phyloP scores from a whole-genome alignment of 2,888 invertebrate genomes.

The Drosophila austrosaltans region DNA sequence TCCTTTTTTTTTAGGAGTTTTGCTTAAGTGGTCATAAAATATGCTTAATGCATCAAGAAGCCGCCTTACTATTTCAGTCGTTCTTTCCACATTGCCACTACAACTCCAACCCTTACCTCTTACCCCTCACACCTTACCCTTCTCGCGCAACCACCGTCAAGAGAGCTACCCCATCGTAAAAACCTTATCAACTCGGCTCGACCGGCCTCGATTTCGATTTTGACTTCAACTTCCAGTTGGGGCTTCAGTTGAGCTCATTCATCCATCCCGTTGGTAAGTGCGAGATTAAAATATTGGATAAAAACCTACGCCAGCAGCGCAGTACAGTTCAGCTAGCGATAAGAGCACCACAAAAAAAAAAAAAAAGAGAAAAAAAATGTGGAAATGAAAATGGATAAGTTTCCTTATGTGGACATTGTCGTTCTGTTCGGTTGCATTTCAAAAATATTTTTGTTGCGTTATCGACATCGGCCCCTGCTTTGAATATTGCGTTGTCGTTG shows the following conservation, averaged over 20 bases:
- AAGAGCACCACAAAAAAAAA: slow-evolving; percentile 50
- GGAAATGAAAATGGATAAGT: slow-evolving; percentile 52
- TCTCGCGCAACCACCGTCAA: neutral
- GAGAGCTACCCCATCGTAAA: slow-evolving; percentile 32
- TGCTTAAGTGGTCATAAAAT: slow-evolving; percentile 74
- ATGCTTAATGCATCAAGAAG: slow-evolving; percentile 79
- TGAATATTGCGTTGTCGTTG: slow-evolving; percentile 31
- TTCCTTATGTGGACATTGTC: slow-evolving; percentile 48
- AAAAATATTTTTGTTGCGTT: slow-evolving; percentile 61
- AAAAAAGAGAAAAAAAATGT: slow-evolving; percentile 46
- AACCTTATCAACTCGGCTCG: slow-evolving; percentile 35
- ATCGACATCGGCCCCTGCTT: slow-evolving; percentile 54
- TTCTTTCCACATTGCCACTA: slow-evolving; percentile 61
- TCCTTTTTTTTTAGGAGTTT: slow-evolving; percentile 36
- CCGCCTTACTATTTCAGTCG: slow-evolving; percentile 35
- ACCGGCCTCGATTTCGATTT: slow-evolving; percentile 23
- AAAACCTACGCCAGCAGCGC: slow-evolving; percentile 44
- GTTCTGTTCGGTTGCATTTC: slow-evolving; percentile 47
- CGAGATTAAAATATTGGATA: slow-evolving; percentile 76
- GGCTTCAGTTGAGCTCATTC: slow-evolving; percentile 28
- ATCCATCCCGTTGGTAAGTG: slow-evolving; percentile 65
- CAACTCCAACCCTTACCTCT: slow-evolving; percentile 30
- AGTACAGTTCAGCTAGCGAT: slow-evolving; percentile 64
- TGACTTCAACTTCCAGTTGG: slow-evolving; percentile 7
- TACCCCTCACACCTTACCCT: slow-evolving; percentile 8